Conservation (phyloP, 2,888 invertebrate species). For the Limnephilus auricula region DNA sequence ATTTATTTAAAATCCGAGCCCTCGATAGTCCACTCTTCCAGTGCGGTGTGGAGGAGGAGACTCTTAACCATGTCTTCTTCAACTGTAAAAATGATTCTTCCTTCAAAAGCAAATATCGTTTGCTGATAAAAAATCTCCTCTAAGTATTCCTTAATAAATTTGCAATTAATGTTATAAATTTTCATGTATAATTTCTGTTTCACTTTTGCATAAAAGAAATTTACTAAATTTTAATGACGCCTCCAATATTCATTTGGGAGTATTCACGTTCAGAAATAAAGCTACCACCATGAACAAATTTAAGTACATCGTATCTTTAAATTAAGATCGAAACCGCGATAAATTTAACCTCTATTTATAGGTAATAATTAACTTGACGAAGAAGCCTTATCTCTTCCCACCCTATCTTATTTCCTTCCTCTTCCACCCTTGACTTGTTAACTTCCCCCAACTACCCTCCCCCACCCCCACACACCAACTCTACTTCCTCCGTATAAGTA, state of each 20-base stretch:
- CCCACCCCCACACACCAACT: neutral
- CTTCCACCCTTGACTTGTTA: conserved; percentile 48
- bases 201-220: too few relatives aligned
- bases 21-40: too few relatives aligned
- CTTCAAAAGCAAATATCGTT: too few relatives aligned
- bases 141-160: too few relatives aligned
- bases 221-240: neutral
- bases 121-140: too few relatives aligned
- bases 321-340: conserved; percentile 2
- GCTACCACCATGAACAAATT: neutral
- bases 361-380: conserved; percentile 34
- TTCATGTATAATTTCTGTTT: too few relatives aligned
- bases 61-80: too few relatives aligned
- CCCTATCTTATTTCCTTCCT: conserved; percentile 29
- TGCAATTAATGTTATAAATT: too few relatives aligned
- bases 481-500: conserved; percentile 40
- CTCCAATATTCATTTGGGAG: neutral
- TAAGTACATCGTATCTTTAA: neutral
- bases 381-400: conserved; percentile 22
- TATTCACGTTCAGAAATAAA: neutral
- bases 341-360: conserved; percentile 9
- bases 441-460: conserved; percentile 20
- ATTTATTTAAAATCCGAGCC: too few relatives aligned
- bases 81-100: too few relatives aligned
- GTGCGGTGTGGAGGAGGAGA: too few relatives aligned